Base-by-base conservation (phyloP, 2,888 invertebrate genomes). In the Eilema caniola region DNA sequence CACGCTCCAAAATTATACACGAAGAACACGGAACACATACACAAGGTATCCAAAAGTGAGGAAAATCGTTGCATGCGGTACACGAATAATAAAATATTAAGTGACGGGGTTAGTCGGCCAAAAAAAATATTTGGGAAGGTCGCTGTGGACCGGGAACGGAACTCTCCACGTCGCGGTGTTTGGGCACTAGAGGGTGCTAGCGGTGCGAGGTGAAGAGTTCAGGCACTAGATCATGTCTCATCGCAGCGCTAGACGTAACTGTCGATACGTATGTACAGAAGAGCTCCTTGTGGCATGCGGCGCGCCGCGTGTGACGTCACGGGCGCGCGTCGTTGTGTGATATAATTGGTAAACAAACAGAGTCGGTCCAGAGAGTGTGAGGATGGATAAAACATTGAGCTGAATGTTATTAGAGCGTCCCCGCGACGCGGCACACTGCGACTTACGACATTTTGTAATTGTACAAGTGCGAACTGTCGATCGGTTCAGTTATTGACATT, bases 41-140 rank as follows among this genome's bases (percentile, higher is more conserved):
- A 92, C 90, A 91, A 88, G 89, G 89, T 85, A 88, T 85, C 64
- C 81, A 85, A 84, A 82, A 86, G 89, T 88, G 90, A 86, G 84
- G 84, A 86, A 87, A 88, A 84, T 90, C 87, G 85, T 87, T 82
- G 90, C 92, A 93, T 93, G 93, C 93, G 87, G 79, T 86, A 90
- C 88, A 89, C 89, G 89, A 84, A 86, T 83, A 85, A 83, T 81
- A 83, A 85, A 84, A 86, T 79, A 73, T 72, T 65, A 82, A 77
- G 82, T 86, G 82, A 83, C 84, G 86, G 86, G 87, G 87, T 92
- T 91, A 91, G 89, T 92, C 74, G 76, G 76, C 78, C 80, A 84
- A 87, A 90, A 92, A 92, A 90, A 92, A 92, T 91, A 92, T 93
- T 93, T 91, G 91, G 91, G 74, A 83, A 83, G 89, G 88, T 90